These are phyloP conservation scores for Nasonia longicornis DNA, from an alignment of 1,140 invertebrate genomes.

Conservation along the genomic window DNA sequence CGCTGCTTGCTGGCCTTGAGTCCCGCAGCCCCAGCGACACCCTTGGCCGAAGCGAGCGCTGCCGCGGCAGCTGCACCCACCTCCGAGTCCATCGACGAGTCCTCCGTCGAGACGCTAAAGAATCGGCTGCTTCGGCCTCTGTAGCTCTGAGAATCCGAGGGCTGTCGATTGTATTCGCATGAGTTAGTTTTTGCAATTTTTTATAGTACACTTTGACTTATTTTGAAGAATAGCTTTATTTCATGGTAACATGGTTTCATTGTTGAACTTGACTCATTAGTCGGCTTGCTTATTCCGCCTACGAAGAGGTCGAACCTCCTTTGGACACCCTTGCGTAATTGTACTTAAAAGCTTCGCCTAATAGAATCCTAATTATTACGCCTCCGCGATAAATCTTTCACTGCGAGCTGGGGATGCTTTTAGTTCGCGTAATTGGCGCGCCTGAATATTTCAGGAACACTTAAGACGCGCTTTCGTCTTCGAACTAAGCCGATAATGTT, in stretches of 20 bases:
- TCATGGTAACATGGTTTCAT: too few species aligned
- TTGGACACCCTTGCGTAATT: conserved; percentile 12
- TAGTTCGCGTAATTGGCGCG: neutral
- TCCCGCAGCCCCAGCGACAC: conserved; percentile 52
- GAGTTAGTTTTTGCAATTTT: neutral
- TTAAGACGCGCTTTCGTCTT: neutral
- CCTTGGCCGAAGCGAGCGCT: conserved; percentile 56
- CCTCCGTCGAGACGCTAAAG: conserved; percentile 76
- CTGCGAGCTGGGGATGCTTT: neutral
- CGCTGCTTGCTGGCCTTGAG: conserved; percentile 71
- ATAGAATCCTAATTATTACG: conserved; percentile 22
- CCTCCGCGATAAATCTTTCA: neutral
- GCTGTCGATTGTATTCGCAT: neutral
- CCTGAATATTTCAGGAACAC: conserved; percentile 2
- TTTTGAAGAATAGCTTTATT: neutral
- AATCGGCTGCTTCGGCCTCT: conserved; percentile 70
- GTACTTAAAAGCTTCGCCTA: neutral
- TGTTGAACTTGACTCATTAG: too few species aligned
- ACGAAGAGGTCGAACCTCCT: neutral
- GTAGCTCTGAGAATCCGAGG: conserved; percentile 65
- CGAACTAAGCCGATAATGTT: neutral
- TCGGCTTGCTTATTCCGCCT: too few species aligned
- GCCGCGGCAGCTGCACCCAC: conserved; percentile 51
- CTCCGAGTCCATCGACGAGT: conserved; percentile 67
- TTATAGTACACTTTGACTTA: neutral